These are phyloP conservation scores for Hippoglossus stenolepis DNA, from an alignment of 2,113 vertebrate species.

Conservation along the genomic window DNA sequence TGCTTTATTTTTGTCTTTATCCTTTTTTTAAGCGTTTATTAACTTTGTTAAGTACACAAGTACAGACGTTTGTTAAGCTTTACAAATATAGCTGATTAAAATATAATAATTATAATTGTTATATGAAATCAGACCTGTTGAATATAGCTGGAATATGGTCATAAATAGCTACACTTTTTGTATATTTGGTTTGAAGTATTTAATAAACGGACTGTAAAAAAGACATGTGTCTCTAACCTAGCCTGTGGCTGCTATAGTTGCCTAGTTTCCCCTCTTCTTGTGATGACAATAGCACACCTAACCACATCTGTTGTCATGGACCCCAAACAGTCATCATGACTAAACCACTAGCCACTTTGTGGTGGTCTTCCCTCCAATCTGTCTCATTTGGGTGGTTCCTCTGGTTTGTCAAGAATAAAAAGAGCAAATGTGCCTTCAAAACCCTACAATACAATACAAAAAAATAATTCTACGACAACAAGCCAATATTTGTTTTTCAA, in stretches of 20 bases:
- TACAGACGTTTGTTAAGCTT: no score
- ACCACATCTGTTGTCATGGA: slow-evolving; percentile 19
- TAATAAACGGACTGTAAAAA: no score
- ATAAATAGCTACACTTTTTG: not conserved
- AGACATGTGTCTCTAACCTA: not conserved
- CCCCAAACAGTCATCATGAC: not conserved
- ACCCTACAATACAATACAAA: not conserved
- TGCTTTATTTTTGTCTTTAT: no score
- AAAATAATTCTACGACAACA: not conserved
- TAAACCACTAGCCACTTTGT: slow-evolving; percentile 19
- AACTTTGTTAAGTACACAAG: no score
- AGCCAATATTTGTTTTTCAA: not conserved
- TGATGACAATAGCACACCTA: slow-evolving; percentile 8
- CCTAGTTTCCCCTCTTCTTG: not conserved
- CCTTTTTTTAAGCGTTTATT: no score
- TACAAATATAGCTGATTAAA: no score
- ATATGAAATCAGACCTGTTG: no score
- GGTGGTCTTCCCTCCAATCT: slow-evolving; percentile 1
- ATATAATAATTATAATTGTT: no score
- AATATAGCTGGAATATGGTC: not conserved
- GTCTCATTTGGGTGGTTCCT: slow-evolving; percentile 27
- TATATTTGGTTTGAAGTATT: not conserved
- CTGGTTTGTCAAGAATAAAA: slow-evolving; percentile 19
- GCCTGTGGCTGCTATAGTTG: not conserved
- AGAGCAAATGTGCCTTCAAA: not conserved